Conservation (phyloP, 2,113 vertebrate species). For the Pipra filicauda region DNA sequence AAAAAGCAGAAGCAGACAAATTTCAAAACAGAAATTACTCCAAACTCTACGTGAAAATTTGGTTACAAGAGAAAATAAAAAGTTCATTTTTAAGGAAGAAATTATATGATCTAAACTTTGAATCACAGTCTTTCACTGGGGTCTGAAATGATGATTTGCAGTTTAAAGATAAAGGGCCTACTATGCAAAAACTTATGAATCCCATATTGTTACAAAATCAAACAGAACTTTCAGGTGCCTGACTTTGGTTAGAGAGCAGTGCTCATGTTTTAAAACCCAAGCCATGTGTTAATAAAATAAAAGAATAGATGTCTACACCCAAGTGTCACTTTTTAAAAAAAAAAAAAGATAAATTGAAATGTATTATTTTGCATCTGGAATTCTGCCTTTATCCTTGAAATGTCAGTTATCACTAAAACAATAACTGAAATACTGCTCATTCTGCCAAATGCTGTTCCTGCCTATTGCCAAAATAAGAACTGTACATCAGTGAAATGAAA, state of each 20-base stretch:
- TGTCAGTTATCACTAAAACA: conserved; percentile 18
- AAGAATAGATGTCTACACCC: background rate
- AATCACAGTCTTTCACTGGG: background rate
- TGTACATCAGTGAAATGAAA: conserved; percentile 49
- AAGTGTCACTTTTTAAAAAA: background rate
- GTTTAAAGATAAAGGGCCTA: background rate
- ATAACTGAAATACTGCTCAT: background rate
- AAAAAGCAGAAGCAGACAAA: background rate
- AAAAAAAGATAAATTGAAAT: background rate
- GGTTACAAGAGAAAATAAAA: background rate
- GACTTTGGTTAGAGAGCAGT: background rate
- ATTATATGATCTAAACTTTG: background rate
- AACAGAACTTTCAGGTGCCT: background rate
- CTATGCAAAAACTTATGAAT: background rate
- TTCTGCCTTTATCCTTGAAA: conserved; percentile 23
- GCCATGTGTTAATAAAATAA: background rate
- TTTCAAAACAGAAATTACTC: background rate
- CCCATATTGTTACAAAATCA: background rate
- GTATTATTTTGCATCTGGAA: conserved; percentile 4
- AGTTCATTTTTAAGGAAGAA: background rate
- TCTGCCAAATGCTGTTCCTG: conserved; percentile 19
- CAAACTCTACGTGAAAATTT: background rate
- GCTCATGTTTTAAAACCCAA: background rate
- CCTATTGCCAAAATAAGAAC: conserved; percentile 43
- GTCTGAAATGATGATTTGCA: background rate